A percentile compares a stretch with the other conserved stretches of the same genome.
These are phyloP conservation scores for Lasioglossum zephyrum DNA, from an alignment of 2,888 invertebrate species.

Conservation along the genomic window DNA sequence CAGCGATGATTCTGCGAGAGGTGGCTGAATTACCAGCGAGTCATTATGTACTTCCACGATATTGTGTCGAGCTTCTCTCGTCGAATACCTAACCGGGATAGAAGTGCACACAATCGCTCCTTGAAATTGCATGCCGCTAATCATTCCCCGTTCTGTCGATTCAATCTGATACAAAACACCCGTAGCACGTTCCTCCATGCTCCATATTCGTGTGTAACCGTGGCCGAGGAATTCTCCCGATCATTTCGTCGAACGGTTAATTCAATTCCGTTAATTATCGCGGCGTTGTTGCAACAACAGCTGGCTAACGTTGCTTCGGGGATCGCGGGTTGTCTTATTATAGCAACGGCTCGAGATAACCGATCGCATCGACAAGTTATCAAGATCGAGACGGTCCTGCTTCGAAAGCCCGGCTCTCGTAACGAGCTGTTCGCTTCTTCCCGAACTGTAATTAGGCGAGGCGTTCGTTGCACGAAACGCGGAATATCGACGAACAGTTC, in stretches of 20 bases:
- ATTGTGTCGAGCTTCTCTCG: not conserved
- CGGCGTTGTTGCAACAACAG: constrained; percentile 16
- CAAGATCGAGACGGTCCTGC: constrained; percentile 23
- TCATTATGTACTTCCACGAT: not conserved
- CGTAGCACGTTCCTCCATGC: not conserved
- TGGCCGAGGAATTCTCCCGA: not conserved
- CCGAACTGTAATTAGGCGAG: constrained; percentile 36
- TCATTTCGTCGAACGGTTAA: constrained; percentile 37
- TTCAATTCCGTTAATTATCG: constrained; percentile 41
- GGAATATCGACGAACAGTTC: not conserved
- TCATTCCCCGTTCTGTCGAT: not conserved
- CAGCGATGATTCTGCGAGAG: not conserved
- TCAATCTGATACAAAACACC: not conserved
- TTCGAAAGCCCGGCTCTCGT: not conserved
- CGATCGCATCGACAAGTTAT: constrained; percentile 31
- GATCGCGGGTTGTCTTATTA: constrained; percentile 2
- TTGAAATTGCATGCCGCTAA: not conserved
- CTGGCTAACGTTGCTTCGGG: constrained; percentile 2
- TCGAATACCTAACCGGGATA: too few relatives aligned
- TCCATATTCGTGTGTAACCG: not conserved
- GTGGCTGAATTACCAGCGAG: not conserved
- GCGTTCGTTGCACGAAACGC: constrained; percentile 27
- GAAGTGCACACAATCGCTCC: not conserved
- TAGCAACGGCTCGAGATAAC: constrained; percentile 25
- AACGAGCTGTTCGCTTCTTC: constrained; percentile 24